Evolutionary conservation across 2,113 vertebrate genomes (phyloP).

Genomic region (Arvicanthis niloticus): DNA sequence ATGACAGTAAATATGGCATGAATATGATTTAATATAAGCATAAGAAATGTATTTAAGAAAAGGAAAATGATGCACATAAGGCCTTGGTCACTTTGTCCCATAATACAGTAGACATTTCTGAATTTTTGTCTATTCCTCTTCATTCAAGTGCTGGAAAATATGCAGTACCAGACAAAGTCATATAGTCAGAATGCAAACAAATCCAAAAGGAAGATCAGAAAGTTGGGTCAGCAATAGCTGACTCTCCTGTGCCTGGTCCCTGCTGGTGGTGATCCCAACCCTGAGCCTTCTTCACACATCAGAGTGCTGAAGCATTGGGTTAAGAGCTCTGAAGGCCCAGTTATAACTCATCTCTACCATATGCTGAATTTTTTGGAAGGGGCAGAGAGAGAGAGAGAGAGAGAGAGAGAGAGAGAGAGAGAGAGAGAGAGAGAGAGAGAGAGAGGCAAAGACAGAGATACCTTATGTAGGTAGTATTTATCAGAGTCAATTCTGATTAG

Average conservation of each 20-base stretch:
- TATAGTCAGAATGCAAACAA: background rate
- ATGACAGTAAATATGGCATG: background rate
- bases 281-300: background rate
- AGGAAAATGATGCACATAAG: background rate
- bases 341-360: background rate
- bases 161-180: background rate
- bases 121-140: conserved; percentile 53
- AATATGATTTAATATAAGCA: conserved; percentile 35
- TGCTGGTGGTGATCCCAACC: background rate
- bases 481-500: background rate
- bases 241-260: background rate
- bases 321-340: background rate
- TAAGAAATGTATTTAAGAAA: conserved; percentile 31
- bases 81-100: background rate
- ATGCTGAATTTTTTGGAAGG: background rate
- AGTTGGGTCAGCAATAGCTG: background rate
- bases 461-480: background rate
- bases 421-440: background rate
- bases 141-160: background rate
- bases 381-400: background rate
- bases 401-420: too few relatives aligned
- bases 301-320: background rate
- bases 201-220: background rate
- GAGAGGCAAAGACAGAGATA: background rate
- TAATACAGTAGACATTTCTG: background rate